Conservation (phyloP, 2,888 invertebrate genomes). For the Coleophora deauratella region DNA sequence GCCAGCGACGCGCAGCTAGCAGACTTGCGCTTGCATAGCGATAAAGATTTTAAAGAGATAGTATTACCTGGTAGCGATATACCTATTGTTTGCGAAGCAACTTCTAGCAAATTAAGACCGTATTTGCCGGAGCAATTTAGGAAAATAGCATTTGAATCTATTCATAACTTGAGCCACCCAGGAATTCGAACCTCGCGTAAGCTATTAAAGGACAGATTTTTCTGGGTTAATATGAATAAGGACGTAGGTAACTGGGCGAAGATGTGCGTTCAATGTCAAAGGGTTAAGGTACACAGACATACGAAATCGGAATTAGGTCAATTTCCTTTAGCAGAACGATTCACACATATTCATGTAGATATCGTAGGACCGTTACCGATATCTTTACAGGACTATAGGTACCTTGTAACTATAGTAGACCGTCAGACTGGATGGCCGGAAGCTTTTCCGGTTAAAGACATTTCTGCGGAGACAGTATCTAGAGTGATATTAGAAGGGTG, state of each 20-base stretch:
- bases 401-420: constrained; percentile 19
- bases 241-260: constrained; percentile 12
- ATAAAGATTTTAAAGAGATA: not conserved
- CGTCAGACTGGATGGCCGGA: constrained; percentile 21
- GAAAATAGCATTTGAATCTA: constrained; percentile 1
- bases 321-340: constrained; percentile 10
- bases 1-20: no score
- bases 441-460: constrained; percentile 16
- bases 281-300: constrained; percentile 12
- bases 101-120: not conserved
- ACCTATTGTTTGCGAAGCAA: not conserved
- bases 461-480: constrained; percentile 16
- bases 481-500: constrained; percentile 14
- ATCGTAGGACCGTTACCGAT: constrained; percentile 18
- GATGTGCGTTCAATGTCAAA: constrained; percentile 14
- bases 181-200: constrained; percentile 9
- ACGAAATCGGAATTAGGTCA: constrained; percentile 4
- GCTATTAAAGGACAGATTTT: constrained; percentile 7
- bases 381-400: constrained; percentile 12
- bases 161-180: constrained; percentile 6
- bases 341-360: constrained; percentile 19
- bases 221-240: constrained; percentile 16
- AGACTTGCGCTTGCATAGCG: not conserved
- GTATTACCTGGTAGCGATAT: not conserved
- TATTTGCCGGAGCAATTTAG: not conserved